phyloP scores from a whole-genome alignment of 2,888 invertebrate genomes.

The Sialis fuliginosa region DNA sequence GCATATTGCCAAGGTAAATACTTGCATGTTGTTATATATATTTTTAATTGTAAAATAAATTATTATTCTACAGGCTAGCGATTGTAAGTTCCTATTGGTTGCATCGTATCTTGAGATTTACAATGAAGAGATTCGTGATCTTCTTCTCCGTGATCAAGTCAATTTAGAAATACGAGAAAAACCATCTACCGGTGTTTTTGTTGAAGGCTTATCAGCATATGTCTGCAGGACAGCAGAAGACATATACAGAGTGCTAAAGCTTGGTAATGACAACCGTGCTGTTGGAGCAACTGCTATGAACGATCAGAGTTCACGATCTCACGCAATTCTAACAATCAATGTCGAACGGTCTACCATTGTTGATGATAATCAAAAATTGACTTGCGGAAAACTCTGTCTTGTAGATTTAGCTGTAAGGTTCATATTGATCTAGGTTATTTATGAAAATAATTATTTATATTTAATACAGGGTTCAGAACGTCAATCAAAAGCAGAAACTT shows the following conservation, averaged over 20 bases:
- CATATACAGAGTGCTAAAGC: slow-evolving; percentile 82
- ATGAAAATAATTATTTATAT: background rate
- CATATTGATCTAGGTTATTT: background rate
- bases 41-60: background rate
- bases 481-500: slow-evolving; percentile 91
- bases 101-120: slow-evolving; percentile 98
- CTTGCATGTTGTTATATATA: background rate
- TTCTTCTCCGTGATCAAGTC: slow-evolving; percentile 68
- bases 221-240: slow-evolving; percentile 66
- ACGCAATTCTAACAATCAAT: slow-evolving; percentile 96
- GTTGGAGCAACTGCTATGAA: slow-evolving; percentile 96
- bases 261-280: slow-evolving; percentile 87
- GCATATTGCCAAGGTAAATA: slow-evolving; percentile 88
- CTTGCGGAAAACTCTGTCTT: slow-evolving; percentile 92
- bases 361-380: slow-evolving; percentile 72
- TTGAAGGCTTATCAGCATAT: slow-evolving; percentile 91
- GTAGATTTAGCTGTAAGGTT: slow-evolving; percentile 80
- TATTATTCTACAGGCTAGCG: slow-evolving; percentile 26
- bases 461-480: slow-evolving; percentile 76
- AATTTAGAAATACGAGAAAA: slow-evolving; percentile 88
- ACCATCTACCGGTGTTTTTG: slow-evolving; percentile 93
- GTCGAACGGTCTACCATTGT: slow-evolving; percentile 79
- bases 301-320: slow-evolving; percentile 86
- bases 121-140: slow-evolving; percentile 95
- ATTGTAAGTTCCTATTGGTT: slow-evolving; percentile 65